Base-by-base conservation (phyloP, 2,888 invertebrate genomes). In the Encarsia formosa region DNA sequence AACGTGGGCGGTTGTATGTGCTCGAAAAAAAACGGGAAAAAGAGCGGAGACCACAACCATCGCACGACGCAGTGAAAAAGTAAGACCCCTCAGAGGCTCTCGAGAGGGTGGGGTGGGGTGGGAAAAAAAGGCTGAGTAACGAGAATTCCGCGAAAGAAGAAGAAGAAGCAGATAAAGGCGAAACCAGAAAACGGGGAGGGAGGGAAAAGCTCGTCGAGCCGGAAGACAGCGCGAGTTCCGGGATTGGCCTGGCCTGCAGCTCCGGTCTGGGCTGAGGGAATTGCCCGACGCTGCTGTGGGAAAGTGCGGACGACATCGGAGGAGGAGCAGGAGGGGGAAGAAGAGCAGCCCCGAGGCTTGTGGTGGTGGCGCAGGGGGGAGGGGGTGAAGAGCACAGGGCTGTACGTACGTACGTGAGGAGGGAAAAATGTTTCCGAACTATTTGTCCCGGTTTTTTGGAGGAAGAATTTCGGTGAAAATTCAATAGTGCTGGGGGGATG, bases 201-300 rank as follows among this genome's bases (percentile, higher is more conserved):
- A 39, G 23, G 23, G n/a, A 5, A 15, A 24, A 32, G 18, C 18
- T 18, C 18, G 8, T 5, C 20, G 16, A 37, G 37, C 19, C 6
- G 19, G 19, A 19, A 37, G 37, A 3, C 11, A 37, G 39, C 4
- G 42, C 26, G 53, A 47, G 65, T 65, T 64, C 62, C 60, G 56
- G 60, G 59, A 69, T 67, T 65, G 65, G 61, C 64, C 63, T 63
- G 65, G 67, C 62, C 65, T 63, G 26, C 26, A 26, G 26, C 11
- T 5, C 8, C 5, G 11, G 11, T 8, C 5, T 26, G 26, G 26
- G 11, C 5, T 5, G 26, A 5, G 62, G 61, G 56, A 58, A 63
- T 59, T 49, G 35, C 35, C n/a, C 18, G 35, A 19, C 39, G 38
- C 16, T 57, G 55, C 59, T 60, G 61, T 59, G 61, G 40, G 60